Conservation (phyloP, 2,113 vertebrate genomes). For the Salvelinus alpinus region DNA sequence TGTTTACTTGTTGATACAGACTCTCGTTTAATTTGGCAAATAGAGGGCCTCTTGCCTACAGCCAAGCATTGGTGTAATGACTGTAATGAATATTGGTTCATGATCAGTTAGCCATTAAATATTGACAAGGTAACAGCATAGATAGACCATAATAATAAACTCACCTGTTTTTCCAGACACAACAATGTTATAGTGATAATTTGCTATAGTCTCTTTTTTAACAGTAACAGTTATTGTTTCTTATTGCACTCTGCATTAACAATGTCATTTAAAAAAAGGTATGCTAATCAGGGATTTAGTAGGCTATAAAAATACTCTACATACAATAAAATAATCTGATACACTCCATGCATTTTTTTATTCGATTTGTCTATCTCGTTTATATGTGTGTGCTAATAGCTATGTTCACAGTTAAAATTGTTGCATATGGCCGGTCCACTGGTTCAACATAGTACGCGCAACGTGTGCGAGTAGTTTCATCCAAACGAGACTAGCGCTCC, state of each 20-base stretch:
- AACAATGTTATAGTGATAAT: not conserved
- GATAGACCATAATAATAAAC: not conserved
- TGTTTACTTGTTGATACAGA: no score
- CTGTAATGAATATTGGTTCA: not conserved
- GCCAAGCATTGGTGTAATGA: no score
- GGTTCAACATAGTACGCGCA: no score
- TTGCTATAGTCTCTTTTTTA: not conserved
- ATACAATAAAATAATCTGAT: not conserved
- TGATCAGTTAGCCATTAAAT: not conserved
- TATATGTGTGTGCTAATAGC: not conserved
- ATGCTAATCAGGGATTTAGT: not conserved
- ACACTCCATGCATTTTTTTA: not conserved
- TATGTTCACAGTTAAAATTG: no score
- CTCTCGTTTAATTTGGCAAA: no score
- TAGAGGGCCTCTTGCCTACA: no score
- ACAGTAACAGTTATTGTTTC: not conserved
- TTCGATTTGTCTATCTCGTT: not conserved
- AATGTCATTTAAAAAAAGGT: not conserved
- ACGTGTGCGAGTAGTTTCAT: no score
- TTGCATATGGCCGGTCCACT: no score
- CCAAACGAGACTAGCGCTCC: no score
- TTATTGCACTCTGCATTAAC: not conserved
- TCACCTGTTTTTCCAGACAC: not conserved
- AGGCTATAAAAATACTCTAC: not conserved
- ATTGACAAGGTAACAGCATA: not conserved